These are phyloP conservation scores for Leucopsar rothschildi DNA, from an alignment of 2,113 vertebrate genomes.

Conservation along the genomic window DNA sequence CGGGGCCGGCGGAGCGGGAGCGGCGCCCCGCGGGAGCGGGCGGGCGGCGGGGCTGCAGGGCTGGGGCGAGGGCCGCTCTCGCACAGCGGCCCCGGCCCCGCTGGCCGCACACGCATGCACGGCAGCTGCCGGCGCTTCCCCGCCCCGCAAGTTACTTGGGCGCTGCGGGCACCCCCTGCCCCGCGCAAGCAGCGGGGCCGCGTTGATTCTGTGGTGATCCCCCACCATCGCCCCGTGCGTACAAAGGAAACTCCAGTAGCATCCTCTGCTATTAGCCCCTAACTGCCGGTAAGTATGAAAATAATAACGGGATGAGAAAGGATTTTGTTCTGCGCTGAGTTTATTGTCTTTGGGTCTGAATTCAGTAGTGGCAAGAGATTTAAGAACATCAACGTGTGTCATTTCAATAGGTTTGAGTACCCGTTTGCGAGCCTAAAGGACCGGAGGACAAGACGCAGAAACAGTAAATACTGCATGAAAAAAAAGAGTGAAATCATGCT, in stretches of 20 bases:
- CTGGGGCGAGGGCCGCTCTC: neutral
- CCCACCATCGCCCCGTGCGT: accelerated
- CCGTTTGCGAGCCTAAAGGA: neutral
- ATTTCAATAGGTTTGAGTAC: neutral
- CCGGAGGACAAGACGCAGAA: neutral
- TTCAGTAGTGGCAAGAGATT: neutral
- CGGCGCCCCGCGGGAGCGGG: neutral
- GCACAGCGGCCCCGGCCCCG: neutral
- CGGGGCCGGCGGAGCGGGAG: too few relatives aligned
- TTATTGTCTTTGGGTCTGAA: neutral
- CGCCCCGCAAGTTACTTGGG: neutral
- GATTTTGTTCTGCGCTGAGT: neutral
- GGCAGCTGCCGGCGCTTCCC: neutral
- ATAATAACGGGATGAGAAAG: neutral
- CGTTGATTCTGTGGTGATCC: accelerated
- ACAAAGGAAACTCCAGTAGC: neutral
- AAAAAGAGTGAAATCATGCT: neutral
- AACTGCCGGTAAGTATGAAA: neutral
- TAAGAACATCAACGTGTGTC: neutral
- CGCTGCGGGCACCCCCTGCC: neutral
- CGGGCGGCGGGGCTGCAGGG: neutral
- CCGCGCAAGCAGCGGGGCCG: neutral
- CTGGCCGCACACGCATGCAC: neutral
- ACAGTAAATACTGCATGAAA: neutral
- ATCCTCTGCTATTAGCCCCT: neutral